Evolutionary conservation across 2,113 vertebrate genomes (phyloP).

Genomic region (Rhadina sibilatrix): DNA sequence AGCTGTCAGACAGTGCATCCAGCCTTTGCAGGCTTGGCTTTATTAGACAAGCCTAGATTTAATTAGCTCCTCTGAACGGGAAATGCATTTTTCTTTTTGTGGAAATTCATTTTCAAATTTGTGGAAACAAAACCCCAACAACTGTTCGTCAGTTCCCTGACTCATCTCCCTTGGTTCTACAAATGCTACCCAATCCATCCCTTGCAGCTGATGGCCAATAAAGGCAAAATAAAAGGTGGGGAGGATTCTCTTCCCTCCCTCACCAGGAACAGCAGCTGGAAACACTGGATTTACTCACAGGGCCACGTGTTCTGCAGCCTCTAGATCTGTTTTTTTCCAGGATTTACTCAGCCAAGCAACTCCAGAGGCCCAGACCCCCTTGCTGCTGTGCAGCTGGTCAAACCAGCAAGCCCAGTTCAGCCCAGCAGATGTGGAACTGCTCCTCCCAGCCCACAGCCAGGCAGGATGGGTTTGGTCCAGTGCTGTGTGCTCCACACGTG

Average conservation of each 20-base stretch:
- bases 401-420: background rate
- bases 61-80: background rate
- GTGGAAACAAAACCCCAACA: background rate
- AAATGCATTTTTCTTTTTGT: background rate
- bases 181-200: background rate
- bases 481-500: accelerated
- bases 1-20: background rate
- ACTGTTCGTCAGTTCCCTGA: accelerated
- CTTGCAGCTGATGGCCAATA: background rate
- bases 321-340: background rate
- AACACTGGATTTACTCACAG: accelerated
- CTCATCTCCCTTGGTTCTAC: background rate
- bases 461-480: background rate
- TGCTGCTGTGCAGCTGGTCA: background rate
- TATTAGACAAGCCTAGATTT: background rate
- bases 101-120: too few species aligned
- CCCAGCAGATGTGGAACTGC: background rate
- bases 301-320: background rate
- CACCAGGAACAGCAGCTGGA: background rate
- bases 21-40: background rate
- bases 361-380: background rate
- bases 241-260: background rate
- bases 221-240: background rate
- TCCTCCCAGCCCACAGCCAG: background rate
- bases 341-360: background rate